Percentiles rank a stretch among this genome's conserved stretches.
Conservation (phyloP, 2,113 vertebrate species). For the pig (Sus scrofa) region DNA sequence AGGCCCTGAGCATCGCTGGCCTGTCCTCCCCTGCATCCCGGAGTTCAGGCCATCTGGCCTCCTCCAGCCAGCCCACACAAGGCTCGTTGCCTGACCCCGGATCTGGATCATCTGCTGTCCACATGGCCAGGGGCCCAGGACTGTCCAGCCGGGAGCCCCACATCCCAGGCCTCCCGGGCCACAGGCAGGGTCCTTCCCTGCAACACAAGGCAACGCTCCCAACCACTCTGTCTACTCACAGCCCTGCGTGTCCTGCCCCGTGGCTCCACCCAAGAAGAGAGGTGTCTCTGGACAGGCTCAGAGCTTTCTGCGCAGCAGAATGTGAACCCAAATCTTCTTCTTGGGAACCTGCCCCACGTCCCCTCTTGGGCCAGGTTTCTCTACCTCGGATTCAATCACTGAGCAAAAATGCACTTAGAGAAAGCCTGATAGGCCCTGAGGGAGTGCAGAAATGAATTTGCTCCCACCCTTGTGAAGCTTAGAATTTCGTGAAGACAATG, state of each 20-base stretch:
- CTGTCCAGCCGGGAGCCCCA: too few relatives aligned
- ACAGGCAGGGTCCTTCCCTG: fast-evolving
- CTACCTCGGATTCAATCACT: not conserved
- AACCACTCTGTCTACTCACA: not conserved
- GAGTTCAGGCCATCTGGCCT: too few relatives aligned
- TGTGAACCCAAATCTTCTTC: fast-evolving
- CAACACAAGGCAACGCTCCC: too few relatives aligned
- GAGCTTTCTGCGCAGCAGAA: not conserved
- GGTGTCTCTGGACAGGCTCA: fast-evolving
- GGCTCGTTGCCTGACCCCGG: fast-evolving
- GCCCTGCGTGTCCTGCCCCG: not conserved
- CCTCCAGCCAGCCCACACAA: not conserved
- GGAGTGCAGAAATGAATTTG: not conserved
- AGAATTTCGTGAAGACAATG: not conserved
- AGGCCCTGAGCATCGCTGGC: fast-evolving
- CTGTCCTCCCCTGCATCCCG: fast-evolving
- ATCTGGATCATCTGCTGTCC: not conserved
- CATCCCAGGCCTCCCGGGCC: too few relatives aligned
- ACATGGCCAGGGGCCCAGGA: fast-evolving
- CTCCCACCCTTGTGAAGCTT: not conserved
- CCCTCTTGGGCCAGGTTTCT: not conserved
- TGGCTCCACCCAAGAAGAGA: not conserved
- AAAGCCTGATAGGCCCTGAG: fast-evolving
- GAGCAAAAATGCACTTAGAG: not conserved
- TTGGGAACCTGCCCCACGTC: fast-evolving